Base-by-base conservation (phyloP, 1,140 invertebrate species). In the Neoseiulus cucumeris region DNA sequence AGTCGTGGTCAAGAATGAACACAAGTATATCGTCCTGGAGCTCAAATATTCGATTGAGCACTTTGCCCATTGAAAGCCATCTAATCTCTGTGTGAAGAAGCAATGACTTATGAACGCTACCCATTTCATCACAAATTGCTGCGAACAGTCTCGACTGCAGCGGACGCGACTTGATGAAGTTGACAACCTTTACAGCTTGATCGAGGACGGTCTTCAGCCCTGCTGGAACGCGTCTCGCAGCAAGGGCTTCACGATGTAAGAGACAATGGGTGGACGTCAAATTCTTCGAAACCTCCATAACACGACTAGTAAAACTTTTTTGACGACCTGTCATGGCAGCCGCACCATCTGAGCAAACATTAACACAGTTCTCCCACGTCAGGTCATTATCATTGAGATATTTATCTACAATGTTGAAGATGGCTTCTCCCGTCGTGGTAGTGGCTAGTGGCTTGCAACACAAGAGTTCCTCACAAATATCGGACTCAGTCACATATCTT, bases 41-140 rank as follows among this genome's bases (percentile, higher is more conserved):
- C 41, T 72, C 70, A 66, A 70, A n/a, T n/a, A n/a, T n/a, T n/a
- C n/a, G n/a, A n/a, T n/a, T n/a, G n/a, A 72, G 68, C 72, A 72
- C 74, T 66, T 70, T 71, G 65, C 71, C 72, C 70, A 68, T 73
- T 70, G 70, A 75, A 51, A 75, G 68, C 74, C 74, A 75, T 59
- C 72, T 66, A 42, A 74, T 72, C 69, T 74, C 70, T 45, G 65
- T 72, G 67, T 74, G 72, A 47, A 73, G 70, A 39, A 74, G 67
- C 44, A 75, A 69, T 65, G 67, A 65, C 65, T 69, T 69, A 68
- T 73, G 71, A 55, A 71, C 67, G 68, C 68, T 67, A 67, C 69
- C 72, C 69, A 74, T 71, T 67, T 74, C 70, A 66, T 73, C 66
- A 68, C 70, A 74, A 66, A 72, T 69, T 51, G 70, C 64, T 68